These are phyloP conservation scores for Phataginus tetradactyla DNA, from an alignment of 2,797 vertebrate genomes.

Conservation along the genomic window DNA sequence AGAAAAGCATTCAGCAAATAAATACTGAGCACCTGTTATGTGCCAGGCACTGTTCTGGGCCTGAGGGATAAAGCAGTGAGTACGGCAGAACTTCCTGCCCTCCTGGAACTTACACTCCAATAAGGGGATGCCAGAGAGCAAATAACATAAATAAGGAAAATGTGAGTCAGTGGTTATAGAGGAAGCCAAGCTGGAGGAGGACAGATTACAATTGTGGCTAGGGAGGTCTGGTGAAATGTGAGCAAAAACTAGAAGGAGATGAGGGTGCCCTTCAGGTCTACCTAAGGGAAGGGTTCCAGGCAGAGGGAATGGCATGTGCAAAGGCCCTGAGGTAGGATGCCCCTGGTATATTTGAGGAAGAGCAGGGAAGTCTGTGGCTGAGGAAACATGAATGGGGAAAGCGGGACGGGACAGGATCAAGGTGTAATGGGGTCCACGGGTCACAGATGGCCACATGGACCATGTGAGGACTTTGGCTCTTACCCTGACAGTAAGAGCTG, in stretches of 20 bases:
- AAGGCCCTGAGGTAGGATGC: neutral
- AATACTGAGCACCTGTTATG: neutral
- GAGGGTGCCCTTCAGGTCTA: neutral
- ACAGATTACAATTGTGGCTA: neutral
- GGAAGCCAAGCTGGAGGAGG: neutral
- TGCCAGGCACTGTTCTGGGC: neutral
- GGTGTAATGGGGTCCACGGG: neutral
- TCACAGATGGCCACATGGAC: fast-evolving
- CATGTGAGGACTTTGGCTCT: neutral
- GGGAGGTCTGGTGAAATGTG: too few relatives aligned
- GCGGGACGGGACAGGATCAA: neutral
- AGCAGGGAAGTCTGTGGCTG: neutral
- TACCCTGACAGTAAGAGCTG: neutral
- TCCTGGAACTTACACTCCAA: neutral
- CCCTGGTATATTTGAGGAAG: neutral
- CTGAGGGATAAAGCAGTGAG: neutral
- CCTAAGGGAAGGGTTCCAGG: neutral
- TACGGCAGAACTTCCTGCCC: neutral
- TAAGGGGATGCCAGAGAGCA: neutral
- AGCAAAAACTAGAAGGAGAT: neutral
- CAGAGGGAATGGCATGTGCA: neutral
- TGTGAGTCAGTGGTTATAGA: neutral
- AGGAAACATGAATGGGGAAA: neutral
- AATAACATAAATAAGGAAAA: neutral
- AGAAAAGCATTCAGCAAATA: neutral